phyloP scores from a whole-genome alignment of 2,888 invertebrate species.

The Agrypnus murinus region DNA sequence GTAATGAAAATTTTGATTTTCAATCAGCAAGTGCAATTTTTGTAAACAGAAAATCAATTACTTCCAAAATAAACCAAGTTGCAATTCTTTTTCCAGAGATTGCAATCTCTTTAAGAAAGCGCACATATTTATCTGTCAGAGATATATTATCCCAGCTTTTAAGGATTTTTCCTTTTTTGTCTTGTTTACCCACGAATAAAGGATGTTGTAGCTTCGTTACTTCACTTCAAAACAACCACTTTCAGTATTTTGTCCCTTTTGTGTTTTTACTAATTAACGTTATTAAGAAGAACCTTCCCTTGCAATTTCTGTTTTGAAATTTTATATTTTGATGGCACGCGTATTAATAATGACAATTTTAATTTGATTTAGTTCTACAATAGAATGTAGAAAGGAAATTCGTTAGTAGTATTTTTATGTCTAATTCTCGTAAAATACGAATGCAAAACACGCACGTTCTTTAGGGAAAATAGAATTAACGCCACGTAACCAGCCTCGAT shows the following conservation, averaged over 20 bases:
- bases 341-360: background rate
- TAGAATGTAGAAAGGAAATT: too few species aligned
- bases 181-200: background rate
- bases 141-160: constrained; percentile 3
- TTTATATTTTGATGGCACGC: background rate
- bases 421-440: too few species aligned
- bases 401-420: too few species aligned
- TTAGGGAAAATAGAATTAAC: too few species aligned
- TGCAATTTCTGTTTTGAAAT: background rate
- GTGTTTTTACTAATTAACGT: background rate
- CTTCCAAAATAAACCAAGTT: background rate
- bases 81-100: background rate
- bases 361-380: background rate
- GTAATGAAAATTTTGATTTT: too few species aligned
- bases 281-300: constrained; percentile 2
- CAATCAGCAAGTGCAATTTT: too few species aligned
- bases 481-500: too few species aligned
- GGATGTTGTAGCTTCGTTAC: constrained; percentile 9
- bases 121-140: constrained; percentile 18
- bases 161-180: constrained; percentile 1
- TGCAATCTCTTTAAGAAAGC: constrained; percentile 25
- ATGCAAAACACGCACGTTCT: too few species aligned
- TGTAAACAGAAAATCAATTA: background rate
- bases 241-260: background rate
- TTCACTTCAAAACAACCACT: constrained; percentile 9